phyloP scores from a whole-genome alignment of 2,888 invertebrate genomes.

The Athalia circularis region DNA sequence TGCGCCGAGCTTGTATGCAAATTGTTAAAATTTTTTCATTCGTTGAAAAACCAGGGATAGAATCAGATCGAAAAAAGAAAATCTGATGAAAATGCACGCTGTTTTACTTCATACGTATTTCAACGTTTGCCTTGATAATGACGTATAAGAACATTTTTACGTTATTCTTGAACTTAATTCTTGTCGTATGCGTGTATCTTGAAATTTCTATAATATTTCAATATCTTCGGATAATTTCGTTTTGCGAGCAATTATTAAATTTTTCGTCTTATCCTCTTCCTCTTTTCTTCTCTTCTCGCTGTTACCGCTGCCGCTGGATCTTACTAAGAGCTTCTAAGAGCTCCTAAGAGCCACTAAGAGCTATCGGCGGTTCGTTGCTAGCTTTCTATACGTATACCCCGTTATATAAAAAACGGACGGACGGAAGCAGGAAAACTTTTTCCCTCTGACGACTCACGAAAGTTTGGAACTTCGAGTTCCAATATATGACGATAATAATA shows the following conservation, averaged over 20 bases:
- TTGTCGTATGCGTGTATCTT: background rate
- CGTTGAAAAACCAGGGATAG: too few species aligned
- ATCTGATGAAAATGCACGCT: too few species aligned
- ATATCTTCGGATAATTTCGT: background rate
- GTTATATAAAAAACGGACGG: background rate
- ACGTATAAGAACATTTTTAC: too few species aligned
- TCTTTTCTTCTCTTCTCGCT: background rate
- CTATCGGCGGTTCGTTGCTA: conserved; percentile 28
- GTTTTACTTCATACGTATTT: too few species aligned
- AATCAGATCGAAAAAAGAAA: too few species aligned
- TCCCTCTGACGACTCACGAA: background rate
- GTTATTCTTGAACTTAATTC: too few species aligned
- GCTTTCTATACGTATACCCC: background rate
- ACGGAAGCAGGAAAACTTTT: conserved; percentile 27
- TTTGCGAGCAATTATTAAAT: conserved; percentile 24
- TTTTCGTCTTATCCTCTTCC: background rate
- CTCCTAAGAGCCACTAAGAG: conserved; percentile 40
- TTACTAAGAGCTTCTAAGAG: conserved; percentile 37
- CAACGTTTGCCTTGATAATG: too few species aligned
- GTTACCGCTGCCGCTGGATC: background rate
- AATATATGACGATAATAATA: background rate
- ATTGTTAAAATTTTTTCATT: too few species aligned
- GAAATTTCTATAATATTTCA: background rate
- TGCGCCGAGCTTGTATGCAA: too few species aligned
- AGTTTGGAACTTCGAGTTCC: conserved; percentile 5